Conservation (phyloP, 2,797 vertebrate species). For the Jordanella pulchra region DNA sequence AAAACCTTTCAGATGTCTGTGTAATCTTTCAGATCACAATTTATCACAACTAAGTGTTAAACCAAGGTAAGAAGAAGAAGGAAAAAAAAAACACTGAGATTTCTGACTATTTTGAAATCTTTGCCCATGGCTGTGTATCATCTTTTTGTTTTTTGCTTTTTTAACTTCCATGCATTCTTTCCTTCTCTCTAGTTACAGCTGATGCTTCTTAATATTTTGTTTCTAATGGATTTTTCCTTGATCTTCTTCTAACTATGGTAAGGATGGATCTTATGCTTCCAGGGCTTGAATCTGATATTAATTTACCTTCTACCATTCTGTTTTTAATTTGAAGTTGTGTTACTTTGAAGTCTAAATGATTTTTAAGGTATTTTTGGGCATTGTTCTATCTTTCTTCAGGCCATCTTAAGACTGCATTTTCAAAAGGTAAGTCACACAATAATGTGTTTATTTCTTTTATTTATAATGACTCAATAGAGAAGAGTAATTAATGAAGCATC, state of each 20-base stretch:
- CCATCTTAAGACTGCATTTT: background rate
- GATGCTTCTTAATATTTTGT: background rate
- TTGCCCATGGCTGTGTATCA: no score
- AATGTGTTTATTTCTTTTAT: constrained; percentile 3
- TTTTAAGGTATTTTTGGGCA: background rate
- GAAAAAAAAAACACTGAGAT: background rate
- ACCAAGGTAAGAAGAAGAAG: no score
- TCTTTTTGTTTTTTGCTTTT: no score
- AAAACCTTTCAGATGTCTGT: no score
- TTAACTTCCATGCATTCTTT: no score
- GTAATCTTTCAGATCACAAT: background rate
- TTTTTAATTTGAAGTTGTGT: background rate
- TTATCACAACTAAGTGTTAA: no score
- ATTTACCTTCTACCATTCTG: constrained; percentile 14
- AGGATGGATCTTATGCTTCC: constrained; percentile 22
- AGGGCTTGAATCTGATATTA: background rate
- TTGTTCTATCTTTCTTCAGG: background rate
- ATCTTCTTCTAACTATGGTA: constrained; percentile 32
- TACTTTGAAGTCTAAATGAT: constrained; percentile 9
- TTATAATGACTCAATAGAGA: background rate
- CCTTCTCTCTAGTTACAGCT: no score
- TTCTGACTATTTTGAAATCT: background rate
- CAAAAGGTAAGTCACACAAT: constrained; percentile 14
- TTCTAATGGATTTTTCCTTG: background rate
- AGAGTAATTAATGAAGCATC: constrained; percentile 1